Base-by-base conservation (phyloP, 2,113 vertebrate genomes). In the Parotia lawesii region DNA sequence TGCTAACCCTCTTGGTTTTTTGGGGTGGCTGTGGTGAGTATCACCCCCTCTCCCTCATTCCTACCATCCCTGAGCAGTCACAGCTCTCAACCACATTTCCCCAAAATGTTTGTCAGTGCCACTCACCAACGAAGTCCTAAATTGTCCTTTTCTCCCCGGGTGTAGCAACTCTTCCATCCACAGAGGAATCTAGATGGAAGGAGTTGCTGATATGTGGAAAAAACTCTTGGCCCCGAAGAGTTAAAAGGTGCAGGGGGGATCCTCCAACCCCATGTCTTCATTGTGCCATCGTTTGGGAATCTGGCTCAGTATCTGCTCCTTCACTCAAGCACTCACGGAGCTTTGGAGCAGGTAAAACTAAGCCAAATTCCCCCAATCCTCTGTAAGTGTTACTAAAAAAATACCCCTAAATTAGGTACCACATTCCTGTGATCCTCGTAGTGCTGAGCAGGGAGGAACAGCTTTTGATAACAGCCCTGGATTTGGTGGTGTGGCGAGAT, bases 401-500 rank as follows among this genome's bases (percentile, higher is more conserved):
- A 45, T 25, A 25, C 6, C 35, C 22, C 28, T 95, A 88, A 96
- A 95, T 97, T 95, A 95, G 85, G 90, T 93, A 87, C 71, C 82
- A 94, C 76, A 95, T 91, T 95, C 93, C 93, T 95, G 83, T 94
- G 94, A 96, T 96, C 89, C 87, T 93, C 7, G 1, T 5, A 40
- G 83, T 3, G 15, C 83, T 65, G 90, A 78, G 88, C 5, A 4
- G 66, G 79, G 87, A 88, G 76, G 93, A 91, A 94, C 51, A 75
- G 72, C 73, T 91, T 93, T 96, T 75, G 93, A 93, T 81, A 93
- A 89, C 72, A 33, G 70, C 54, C 73, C 69, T 33, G 75, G 88
- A 71, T 93, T 92, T 79, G 82, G 77, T 51, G 90, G 96, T 97
- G 95, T 95, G 87, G 80, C 61, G 77, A 82, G 94, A 95, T 95